Percentiles rank a stretch among this genome's conserved stretches.
Evolutionary conservation across 2,113 vertebrate genomes (phyloP).

Genomic region (Pungitius pungitius): DNA sequence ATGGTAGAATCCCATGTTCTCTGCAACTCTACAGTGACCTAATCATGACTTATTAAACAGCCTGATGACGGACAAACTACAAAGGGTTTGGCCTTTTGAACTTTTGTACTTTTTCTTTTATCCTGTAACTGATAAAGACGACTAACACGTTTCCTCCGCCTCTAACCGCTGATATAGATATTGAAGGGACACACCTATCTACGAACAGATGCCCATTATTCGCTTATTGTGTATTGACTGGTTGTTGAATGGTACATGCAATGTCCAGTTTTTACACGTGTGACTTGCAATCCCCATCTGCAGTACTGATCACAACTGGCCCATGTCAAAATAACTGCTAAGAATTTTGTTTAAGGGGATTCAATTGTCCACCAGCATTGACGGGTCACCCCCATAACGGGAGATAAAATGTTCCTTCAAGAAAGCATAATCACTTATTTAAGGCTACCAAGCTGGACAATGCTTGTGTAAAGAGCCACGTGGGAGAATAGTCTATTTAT

Average conservation of each 20-base stretch:
- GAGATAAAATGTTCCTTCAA: conserved; percentile 44
- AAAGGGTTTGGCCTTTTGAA: neutral
- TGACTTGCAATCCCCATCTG: neutral
- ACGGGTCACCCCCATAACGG: neutral
- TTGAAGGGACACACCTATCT: neutral
- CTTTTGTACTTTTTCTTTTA: neutral
- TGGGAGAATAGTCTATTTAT: conserved; percentile 35
- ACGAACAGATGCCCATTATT: neutral
- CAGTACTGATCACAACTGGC: neutral
- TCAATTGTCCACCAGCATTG: neutral
- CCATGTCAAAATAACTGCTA: neutral
- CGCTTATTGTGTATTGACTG: neutral
- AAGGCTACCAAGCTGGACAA: conserved; percentile 48
- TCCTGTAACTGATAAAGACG: neutral
- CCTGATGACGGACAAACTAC: neutral
- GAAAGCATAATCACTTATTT: conserved; percentile 13
- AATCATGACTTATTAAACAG: neutral
- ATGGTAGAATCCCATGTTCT: neutral
- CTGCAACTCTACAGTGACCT: neutral
- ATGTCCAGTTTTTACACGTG: neutral
- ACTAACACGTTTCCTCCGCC: neutral
- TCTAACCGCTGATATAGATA: neutral
- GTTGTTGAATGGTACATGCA: neutral
- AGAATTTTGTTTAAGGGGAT: neutral
- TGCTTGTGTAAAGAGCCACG: conserved; percentile 23